Conservation (phyloP, 2,797 vertebrate genomes). For the Iguana delicatissima region DNA sequence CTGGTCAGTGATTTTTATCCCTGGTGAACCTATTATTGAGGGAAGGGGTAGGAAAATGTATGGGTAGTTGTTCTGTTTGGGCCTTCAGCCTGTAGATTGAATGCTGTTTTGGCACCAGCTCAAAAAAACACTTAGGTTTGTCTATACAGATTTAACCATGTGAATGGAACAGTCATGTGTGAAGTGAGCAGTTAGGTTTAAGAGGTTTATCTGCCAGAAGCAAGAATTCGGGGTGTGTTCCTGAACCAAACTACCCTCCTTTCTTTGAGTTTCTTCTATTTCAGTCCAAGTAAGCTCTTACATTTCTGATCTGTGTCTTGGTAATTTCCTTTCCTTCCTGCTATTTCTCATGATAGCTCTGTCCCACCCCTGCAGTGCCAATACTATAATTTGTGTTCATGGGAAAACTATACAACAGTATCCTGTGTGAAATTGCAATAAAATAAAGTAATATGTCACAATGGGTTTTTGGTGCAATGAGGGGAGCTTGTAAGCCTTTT, state of each 20-base stretch:
- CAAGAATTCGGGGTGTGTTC: constrained; percentile 21
- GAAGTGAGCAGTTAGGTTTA: neutral
- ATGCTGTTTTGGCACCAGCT: neutral
- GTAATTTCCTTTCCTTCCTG: neutral
- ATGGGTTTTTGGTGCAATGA: no score
- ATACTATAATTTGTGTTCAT: constrained; percentile 6
- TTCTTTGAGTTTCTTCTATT: neutral
- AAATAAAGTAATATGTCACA: neutral
- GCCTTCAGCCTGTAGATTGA: constrained; percentile 16
- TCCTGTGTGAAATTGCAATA: neutral
- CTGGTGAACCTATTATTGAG: constrained; percentile 5
- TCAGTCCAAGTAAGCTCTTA: neutral
- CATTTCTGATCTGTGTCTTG: neutral
- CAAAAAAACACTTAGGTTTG: constrained; percentile 30
- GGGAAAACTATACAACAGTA: neutral
- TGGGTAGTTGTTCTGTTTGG: constrained; percentile 18
- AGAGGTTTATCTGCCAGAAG: constrained; percentile 18
- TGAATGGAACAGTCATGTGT: constrained; percentile 7
- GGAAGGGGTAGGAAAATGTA: neutral
- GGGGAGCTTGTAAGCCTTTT: no score
- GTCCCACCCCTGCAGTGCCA: neutral
- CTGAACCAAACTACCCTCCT: neutral
- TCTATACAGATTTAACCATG: constrained; percentile 29
- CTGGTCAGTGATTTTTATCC: fast-evolving
- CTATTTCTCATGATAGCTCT: neutral